phyloP scores from a whole-genome alignment of 2,888 invertebrate genomes.

The Tricholauxania praeusta region DNA sequence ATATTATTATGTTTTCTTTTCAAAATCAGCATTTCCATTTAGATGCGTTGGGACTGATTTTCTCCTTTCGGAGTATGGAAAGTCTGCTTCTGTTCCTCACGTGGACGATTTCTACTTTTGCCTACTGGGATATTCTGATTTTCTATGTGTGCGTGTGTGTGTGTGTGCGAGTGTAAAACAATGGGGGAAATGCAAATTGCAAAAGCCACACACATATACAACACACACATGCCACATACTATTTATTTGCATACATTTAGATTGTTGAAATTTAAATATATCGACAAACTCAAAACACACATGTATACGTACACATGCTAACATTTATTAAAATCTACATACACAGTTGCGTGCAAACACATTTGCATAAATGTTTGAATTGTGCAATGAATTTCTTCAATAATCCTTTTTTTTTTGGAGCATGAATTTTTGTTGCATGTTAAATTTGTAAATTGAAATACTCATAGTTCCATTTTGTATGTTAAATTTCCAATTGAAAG shows the following conservation, averaged over 20 bases:
- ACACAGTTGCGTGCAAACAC: background rate
- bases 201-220: background rate
- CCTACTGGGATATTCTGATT: background rate
- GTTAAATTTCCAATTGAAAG: no score
- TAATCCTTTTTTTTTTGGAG: background rate
- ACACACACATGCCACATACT: background rate
- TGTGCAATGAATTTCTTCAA: conserved; percentile 9
- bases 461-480: no score
- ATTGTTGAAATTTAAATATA: no score
- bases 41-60: no score
- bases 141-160: background rate
- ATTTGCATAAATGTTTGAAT: background rate
- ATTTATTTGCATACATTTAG: background rate
- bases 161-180: conserved; percentile 10
- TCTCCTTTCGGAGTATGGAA: no score
- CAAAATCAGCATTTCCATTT: no score
- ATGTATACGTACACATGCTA: no score
- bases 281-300: no score
- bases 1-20: no score
- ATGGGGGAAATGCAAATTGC: conserved; percentile 19
- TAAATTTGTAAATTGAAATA: conserved; percentile 18
- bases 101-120: no score
- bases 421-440: background rate
- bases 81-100: no score
- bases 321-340: background rate